phyloP scores from a whole-genome alignment of 1,140 invertebrate species.

The Apis laboriosa region DNA sequence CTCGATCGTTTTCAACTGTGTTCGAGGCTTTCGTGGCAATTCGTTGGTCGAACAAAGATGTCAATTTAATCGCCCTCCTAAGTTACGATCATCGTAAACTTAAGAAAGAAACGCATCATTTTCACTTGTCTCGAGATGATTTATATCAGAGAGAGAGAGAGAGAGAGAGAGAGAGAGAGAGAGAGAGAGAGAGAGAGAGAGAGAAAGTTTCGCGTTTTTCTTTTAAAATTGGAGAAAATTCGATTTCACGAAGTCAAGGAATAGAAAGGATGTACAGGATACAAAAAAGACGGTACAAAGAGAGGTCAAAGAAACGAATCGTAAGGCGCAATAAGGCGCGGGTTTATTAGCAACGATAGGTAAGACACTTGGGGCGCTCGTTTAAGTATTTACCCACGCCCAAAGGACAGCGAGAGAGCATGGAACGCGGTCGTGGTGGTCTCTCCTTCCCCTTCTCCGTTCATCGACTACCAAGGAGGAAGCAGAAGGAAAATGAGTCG shows the following conservation, averaged over 20 bases:
- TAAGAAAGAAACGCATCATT: neutral
- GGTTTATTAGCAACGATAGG: slow-evolving; percentile 52
- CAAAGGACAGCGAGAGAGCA: slow-evolving; percentile 29
- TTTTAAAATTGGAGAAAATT: neutral
- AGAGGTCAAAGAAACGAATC: neutral
- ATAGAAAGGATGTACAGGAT: neutral
- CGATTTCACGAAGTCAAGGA: neutral
- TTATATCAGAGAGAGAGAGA: neutral
- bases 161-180: too few species aligned
- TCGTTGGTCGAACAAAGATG: neutral
- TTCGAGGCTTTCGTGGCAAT: neutral
- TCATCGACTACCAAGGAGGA: neutral
- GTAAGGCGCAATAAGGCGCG: slow-evolving; percentile 35
- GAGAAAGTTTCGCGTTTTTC: neutral
- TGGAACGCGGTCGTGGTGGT: slow-evolving; percentile 22
- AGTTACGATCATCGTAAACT: neutral
- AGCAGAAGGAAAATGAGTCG: slow-evolving; percentile 14
- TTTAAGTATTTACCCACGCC: slow-evolving; percentile 34
- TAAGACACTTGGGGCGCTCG: slow-evolving; percentile 35
- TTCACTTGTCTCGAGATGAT: neutral
- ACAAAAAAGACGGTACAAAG: neutral
- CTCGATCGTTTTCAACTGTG: neutral
- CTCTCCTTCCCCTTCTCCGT: neutral
- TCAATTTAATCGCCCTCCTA: neutral
- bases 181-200: too few species aligned